Conservation (phyloP, 2,888 invertebrate species). For the Petrolisthes cinctipes region DNA sequence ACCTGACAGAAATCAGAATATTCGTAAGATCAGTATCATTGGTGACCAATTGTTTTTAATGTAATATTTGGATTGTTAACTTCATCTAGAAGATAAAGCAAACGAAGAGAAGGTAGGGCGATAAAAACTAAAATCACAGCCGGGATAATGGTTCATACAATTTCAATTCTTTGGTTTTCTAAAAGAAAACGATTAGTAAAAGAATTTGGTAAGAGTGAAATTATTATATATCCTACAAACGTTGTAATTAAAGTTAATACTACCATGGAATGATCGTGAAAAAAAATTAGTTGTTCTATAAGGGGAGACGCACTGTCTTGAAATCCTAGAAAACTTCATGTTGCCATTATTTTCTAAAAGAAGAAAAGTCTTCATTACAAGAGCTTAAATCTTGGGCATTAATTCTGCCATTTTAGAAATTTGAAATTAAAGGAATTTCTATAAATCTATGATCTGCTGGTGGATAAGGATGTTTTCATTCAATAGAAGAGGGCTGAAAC, state of each 20-base stretch:
- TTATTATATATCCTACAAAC: slow-evolving; percentile 66
- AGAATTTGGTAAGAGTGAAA: slow-evolving; percentile 20
- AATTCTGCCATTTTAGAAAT: too few species aligned
- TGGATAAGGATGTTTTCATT: slow-evolving; percentile 65
- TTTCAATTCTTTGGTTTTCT: slow-evolving; percentile 66
- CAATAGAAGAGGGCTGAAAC: slow-evolving; percentile 75
- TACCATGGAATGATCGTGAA: slow-evolving; percentile 68
- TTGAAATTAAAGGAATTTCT: too few species aligned
- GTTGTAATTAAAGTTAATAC: slow-evolving; percentile 67
- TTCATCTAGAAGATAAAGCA: slow-evolving; percentile 65
- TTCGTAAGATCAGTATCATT: too few species aligned
- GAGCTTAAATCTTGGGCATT: slow-evolving; percentile 35
- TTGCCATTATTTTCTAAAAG: slow-evolving; percentile 65
- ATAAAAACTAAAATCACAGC: slow-evolving; percentile 63
- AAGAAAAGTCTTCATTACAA: background rate
- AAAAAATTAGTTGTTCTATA: slow-evolving; percentile 67
- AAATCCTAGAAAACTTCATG: slow-evolving; percentile 66
- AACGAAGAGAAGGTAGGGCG: slow-evolving; percentile 66
- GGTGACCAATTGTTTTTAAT: too few species aligned
- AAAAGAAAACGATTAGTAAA: slow-evolving; percentile 55
- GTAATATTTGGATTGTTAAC: slow-evolving; percentile 42
- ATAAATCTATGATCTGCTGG: slow-evolving; percentile 66
- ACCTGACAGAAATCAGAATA: too few species aligned
- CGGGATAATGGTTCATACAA: slow-evolving; percentile 64
- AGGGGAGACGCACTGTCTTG: slow-evolving; percentile 67